These are phyloP conservation scores for Bucco capensis DNA, from an alignment of 2,113 vertebrate species.

Conservation along the genomic window DNA sequence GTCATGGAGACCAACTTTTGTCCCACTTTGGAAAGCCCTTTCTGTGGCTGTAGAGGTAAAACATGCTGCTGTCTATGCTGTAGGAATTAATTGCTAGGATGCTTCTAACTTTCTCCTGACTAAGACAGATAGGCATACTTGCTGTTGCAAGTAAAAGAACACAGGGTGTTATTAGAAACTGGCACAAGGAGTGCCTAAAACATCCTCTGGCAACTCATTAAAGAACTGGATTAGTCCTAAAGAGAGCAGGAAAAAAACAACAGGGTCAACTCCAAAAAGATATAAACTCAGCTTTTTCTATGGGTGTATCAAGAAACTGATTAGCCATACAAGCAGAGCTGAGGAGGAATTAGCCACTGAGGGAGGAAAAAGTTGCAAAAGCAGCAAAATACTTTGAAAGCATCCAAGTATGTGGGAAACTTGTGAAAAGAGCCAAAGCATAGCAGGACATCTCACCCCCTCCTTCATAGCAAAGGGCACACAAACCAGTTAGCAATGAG, in stretches of 20 bases:
- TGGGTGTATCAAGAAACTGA: not conserved
- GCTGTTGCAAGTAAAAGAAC: constrained; percentile 48
- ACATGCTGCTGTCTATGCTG: not conserved
- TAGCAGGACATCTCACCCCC: not conserved
- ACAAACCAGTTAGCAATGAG: not conserved
- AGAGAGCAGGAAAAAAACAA: not conserved
- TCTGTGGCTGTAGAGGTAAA: not conserved
- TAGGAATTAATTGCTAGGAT: constrained; percentile 39
- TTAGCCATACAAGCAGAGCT: not conserved
- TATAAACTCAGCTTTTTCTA: constrained; percentile 7
- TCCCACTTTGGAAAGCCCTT: not conserved
- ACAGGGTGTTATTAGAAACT: constrained; percentile 27
- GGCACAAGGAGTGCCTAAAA: constrained; percentile 33
- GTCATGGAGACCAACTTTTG: not conserved
- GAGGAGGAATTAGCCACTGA: not conserved
- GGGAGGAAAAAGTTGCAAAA: not conserved
- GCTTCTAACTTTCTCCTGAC: constrained; percentile 32
- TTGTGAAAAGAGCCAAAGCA: not conserved
- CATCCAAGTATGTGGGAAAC: not conserved
- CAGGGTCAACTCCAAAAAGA: not conserved
- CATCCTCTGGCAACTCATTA: constrained; percentile 52
- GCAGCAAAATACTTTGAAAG: not conserved
- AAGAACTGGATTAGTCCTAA: constrained; percentile 25
- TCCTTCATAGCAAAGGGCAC: not conserved
- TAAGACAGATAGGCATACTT: constrained; percentile 47